These are phyloP conservation scores for Tichodroma muraria DNA, from an alignment of 2,113 vertebrate species.

Conservation along the genomic window DNA sequence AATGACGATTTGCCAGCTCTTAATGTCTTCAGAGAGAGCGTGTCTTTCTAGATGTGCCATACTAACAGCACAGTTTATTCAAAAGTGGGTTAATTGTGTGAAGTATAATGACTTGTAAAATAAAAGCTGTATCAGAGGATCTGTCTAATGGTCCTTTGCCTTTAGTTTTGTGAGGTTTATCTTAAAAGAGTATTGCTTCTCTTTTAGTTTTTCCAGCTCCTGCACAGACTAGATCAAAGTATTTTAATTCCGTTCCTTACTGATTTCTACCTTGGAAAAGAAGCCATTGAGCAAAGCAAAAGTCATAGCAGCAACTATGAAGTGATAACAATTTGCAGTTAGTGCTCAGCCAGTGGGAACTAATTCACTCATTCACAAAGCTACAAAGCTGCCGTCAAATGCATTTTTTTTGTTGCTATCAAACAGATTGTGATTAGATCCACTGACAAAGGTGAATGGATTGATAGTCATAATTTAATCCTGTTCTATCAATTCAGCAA, in stretches of 20 bases:
- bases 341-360: conserved; percentile 29
- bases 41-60: not conserved
- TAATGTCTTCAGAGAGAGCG: not conserved
- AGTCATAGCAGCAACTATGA: not conserved
- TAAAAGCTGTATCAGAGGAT: not conserved
- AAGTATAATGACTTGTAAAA: not conserved
- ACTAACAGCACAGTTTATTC: not conserved
- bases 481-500: not conserved
- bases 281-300: not conserved
- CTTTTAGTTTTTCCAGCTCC: not conserved
- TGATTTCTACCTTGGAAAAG: conserved; percentile 7
- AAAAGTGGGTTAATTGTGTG: conserved; percentile 9
- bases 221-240: not conserved
- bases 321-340: conserved; percentile 18
- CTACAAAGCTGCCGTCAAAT: not conserved
- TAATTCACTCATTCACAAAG: conserved; percentile 37
- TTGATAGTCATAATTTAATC: conserved; percentile 16
- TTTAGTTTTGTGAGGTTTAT: not conserved
- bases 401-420: not conserved
- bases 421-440: not conserved
- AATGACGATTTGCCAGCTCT: not conserved
- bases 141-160: not conserved
- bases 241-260: not conserved
- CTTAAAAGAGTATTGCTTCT: not conserved
- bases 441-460: conserved; percentile 9